A percentile compares a stretch with the other conserved stretches of the same genome.
These are phyloP conservation scores for Tarsius wallacei DNA, from an alignment of 2,797 vertebrate genomes.

Conservation along the genomic window DNA sequence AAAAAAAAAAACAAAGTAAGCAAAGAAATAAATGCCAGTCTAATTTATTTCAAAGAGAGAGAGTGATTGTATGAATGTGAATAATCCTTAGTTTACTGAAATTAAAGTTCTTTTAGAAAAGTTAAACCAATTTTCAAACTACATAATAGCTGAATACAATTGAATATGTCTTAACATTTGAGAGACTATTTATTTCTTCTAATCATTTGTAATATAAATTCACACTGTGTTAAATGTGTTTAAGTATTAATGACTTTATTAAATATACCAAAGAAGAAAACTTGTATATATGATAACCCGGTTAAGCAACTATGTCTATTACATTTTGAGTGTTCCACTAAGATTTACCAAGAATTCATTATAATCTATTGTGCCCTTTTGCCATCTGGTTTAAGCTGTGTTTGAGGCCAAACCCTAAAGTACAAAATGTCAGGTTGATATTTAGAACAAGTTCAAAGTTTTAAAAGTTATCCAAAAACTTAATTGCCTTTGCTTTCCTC, in stretches of 20 bases:
- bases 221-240: not conserved
- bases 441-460: constrained; percentile 60
- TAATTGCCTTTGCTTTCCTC: constrained; percentile 49
- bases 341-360: constrained; percentile 16
- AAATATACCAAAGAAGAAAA: not conserved
- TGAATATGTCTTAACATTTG: not conserved
- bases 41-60: not conserved
- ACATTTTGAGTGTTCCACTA: not conserved
- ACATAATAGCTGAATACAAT: not conserved
- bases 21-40: not conserved
- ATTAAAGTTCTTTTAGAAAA: constrained; percentile 30
- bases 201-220: constrained; percentile 47
- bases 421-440: constrained; percentile 71
- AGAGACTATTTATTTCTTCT: not conserved
- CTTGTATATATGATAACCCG: not conserved
- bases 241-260: not conserved
- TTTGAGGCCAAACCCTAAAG: constrained; percentile 49
- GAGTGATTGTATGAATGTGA: not conserved
- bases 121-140: not conserved
- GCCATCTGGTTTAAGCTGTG: constrained; percentile 50
- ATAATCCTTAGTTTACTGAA: not conserved
- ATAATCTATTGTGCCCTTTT: constrained; percentile 27
- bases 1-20: no score
- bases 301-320: not conserved
- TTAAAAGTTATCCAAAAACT: constrained; percentile 46